Percentiles rank a stretch among this genome's conserved stretches.
phyloP scores from a whole-genome alignment of 2,888 invertebrate genomes.

The Cyaniris semiargus region DNA sequence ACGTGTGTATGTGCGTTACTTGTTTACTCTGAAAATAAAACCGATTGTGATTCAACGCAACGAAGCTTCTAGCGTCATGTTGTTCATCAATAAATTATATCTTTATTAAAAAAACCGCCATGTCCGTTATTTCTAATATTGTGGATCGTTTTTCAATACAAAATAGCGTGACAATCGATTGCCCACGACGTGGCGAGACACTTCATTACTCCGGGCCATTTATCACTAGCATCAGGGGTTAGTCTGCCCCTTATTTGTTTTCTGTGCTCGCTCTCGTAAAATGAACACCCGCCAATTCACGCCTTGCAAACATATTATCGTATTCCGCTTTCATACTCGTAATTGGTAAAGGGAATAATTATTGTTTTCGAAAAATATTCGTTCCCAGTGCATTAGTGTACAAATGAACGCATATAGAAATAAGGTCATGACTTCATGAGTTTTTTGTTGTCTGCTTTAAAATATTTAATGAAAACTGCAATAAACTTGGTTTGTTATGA shows the following conservation, averaged over 20 bases:
- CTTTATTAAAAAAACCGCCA: background rate
- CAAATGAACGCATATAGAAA: background rate
- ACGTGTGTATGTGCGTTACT: no score
- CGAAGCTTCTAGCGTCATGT: background rate
- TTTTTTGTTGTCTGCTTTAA: background rate
- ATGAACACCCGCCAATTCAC: conserved; percentile 32
- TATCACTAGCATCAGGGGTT: conserved; percentile 36
- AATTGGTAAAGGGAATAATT: conserved; percentile 13
- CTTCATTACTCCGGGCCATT: conserved; percentile 45
- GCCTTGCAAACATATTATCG: conserved; percentile 25
- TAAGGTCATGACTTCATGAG: background rate
- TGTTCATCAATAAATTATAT: background rate
- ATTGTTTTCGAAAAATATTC: conserved; percentile 14
- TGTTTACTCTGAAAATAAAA: no score
- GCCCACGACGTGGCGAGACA: conserved; percentile 40
- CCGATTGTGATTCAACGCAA: background rate
- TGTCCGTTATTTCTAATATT: conserved; percentile 25
- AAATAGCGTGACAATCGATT: conserved; percentile 29
- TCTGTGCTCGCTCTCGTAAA: conserved; percentile 29
- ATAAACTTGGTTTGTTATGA: background rate
- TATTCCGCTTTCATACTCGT: conserved; percentile 15
- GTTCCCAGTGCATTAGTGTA: background rate
- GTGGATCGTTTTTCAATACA: conserved; percentile 20
- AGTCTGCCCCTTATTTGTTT: conserved; percentile 33
- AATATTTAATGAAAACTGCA: background rate